Conservation (phyloP, 1,140 invertebrate species). For the Cotesia chilonis region DNA sequence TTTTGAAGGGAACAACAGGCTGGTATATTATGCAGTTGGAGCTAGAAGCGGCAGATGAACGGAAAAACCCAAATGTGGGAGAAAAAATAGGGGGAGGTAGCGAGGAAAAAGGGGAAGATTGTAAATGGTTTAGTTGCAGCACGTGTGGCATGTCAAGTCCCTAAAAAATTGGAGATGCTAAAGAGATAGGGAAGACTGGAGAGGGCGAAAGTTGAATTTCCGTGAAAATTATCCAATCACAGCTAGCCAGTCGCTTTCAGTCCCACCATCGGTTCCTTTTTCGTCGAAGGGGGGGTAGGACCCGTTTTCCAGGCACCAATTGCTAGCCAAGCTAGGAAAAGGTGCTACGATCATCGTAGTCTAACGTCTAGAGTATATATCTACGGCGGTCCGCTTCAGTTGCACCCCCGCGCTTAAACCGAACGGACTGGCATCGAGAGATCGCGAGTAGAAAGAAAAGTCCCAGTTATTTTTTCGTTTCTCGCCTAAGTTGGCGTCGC, state of each 20-base stretch:
- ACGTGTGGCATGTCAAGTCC: conserved; percentile 20
- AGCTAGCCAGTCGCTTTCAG: conserved; percentile 14
- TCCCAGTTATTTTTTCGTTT: conserved; percentile 1
- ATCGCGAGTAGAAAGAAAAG: too few relatives aligned
- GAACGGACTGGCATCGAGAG: not conserved
- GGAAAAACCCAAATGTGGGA: not conserved
- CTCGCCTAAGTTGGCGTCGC: too few relatives aligned
- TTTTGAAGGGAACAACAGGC: too few relatives aligned
- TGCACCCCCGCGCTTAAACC: conserved; percentile 45
- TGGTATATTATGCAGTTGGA: not conserved
- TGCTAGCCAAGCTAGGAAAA: not conserved
- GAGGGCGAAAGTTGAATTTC: conserved; percentile 1
- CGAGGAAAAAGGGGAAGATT: conserved; percentile 24
- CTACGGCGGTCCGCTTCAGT: conserved; percentile 42
- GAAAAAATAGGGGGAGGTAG: conserved; percentile 8
- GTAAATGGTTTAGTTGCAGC: not conserved
- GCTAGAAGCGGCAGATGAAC: conserved; percentile 7
- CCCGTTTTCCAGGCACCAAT: conserved; percentile 19
- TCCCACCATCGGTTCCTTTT: not conserved
- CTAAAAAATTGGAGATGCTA: conserved; percentile 13
- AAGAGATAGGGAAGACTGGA: too few relatives aligned
- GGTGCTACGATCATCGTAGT: not conserved
- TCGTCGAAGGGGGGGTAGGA: conserved; percentile 1
- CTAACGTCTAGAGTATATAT: not conserved
- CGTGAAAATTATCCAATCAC: conserved; percentile 1